Evolutionary conservation across 2,888 invertebrate species (phyloP).

Genomic region (Standfussiana lucernea): DNA sequence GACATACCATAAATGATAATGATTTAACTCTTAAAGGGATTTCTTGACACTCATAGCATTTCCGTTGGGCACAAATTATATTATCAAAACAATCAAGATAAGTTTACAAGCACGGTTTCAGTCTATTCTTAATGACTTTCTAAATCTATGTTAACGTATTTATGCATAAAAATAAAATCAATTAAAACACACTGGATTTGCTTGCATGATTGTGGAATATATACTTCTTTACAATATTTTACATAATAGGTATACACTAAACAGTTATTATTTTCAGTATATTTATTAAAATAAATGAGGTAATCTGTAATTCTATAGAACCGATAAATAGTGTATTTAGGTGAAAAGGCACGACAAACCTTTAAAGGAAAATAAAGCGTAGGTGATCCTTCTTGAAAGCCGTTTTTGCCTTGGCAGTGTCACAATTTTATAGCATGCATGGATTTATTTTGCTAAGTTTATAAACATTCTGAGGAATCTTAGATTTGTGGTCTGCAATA

Average conservation of each 20-base stretch:
- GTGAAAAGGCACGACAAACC: not conserved
- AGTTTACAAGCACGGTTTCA: slow-evolving; percentile 9
- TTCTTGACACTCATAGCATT: not conserved
- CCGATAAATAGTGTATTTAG: not conserved
- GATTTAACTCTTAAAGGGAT: not conserved
- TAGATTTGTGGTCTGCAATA: not conserved
- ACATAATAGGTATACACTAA: not conserved
- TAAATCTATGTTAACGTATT: slow-evolving; percentile 9
- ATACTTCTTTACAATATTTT: not conserved
- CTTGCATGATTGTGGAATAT: not conserved
- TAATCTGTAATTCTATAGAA: not conserved
- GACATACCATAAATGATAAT: slow-evolving; percentile 5
- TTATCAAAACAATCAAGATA: slow-evolving; percentile 2
- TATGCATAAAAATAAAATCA: not conserved
- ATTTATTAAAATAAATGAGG: not conserved
- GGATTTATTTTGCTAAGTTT: not conserved
- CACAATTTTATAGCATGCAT: not conserved
- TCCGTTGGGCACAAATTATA: slow-evolving; percentile 33
- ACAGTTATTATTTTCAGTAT: not conserved
- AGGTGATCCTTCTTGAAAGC: not conserved
- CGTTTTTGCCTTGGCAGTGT: not conserved
- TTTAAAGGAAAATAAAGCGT: not conserved
- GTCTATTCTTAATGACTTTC: slow-evolving; percentile 6
- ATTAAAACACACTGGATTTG: slow-evolving; percentile 13
- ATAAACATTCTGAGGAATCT: too few relatives aligned